Evolutionary conservation across 2,888 invertebrate genomes (phyloP).

Genomic region (Pecten maximus): DNA sequence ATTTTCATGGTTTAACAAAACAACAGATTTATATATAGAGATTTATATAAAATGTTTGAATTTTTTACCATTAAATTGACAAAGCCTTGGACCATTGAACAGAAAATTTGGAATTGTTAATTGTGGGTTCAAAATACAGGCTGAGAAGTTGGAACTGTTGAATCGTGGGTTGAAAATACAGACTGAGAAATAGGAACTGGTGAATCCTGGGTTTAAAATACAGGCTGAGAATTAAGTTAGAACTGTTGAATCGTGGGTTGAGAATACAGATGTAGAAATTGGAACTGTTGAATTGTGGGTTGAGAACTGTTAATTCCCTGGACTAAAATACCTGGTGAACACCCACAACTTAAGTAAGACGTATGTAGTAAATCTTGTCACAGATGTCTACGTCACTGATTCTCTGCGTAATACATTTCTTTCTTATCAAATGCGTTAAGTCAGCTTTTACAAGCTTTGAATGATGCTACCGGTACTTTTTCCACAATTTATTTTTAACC

Average conservation of each 20-base stretch:
- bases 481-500: not conserved
- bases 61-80: not conserved
- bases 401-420: not conserved
- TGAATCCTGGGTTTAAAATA: not conserved
- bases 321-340: conserved; percentile 35
- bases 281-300: not conserved
- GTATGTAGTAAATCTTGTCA: not conserved
- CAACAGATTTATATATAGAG: not conserved
- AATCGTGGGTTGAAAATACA: not conserved
- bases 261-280: no score
- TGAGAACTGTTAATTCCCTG: no score
- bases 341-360: not conserved
- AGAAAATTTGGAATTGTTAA: not conserved
- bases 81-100: not conserved
- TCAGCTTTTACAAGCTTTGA: not conserved
- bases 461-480: not conserved
- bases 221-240: no score
- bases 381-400: not conserved
- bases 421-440: not conserved
- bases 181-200: no score
- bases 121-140: not conserved
- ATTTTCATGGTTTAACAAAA: no score
- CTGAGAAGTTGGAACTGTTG: not conserved
- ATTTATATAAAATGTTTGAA: not conserved
- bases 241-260: no score